phyloP scores from a whole-genome alignment of 2,113 vertebrate genomes.

The Oryzias curvinotus region DNA sequence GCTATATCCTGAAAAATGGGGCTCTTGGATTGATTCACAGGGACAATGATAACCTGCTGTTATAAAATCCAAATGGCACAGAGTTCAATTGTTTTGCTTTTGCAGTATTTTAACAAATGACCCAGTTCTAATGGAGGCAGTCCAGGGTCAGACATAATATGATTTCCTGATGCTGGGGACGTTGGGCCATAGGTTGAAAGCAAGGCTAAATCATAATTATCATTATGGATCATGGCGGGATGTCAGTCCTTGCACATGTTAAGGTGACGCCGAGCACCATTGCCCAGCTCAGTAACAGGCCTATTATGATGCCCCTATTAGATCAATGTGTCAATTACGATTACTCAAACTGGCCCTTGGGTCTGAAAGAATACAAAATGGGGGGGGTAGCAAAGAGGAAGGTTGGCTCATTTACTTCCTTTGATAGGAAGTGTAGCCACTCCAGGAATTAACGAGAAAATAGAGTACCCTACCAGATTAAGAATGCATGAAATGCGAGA shows the following conservation, averaged over 20 bases:
- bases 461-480: conserved; percentile 8
- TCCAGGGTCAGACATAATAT: conserved; percentile 75
- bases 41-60: conserved; percentile 75
- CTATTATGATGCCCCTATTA: conserved; percentile 74
- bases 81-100: conserved; percentile 77
- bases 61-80: conserved; percentile 77
- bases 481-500: background rate
- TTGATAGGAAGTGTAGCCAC: conserved; percentile 48
- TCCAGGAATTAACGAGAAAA: conserved; percentile 34
- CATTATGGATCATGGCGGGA: conserved; percentile 80
- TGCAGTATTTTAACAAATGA: conserved; percentile 83
- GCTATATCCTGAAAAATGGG: conserved; percentile 74
- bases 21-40: conserved; percentile 71
- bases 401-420: conserved; percentile 54
- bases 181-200: conserved; percentile 78
- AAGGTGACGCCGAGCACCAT: conserved; percentile 79
- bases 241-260: conserved; percentile 79
- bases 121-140: conserved; percentile 81
- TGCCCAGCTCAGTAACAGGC: conserved; percentile 72
- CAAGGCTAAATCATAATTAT: conserved; percentile 83
- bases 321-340: conserved; percentile 79
- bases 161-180: conserved; percentile 78
- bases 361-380: conserved; percentile 61
- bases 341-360: conserved; percentile 74
- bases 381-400: conserved; percentile 37